Evolutionary conservation across 1,140 invertebrate genomes (phyloP), one percentile per base, ranked within the genome.

Genomic region (Druon quercuslanigerum): DNA sequence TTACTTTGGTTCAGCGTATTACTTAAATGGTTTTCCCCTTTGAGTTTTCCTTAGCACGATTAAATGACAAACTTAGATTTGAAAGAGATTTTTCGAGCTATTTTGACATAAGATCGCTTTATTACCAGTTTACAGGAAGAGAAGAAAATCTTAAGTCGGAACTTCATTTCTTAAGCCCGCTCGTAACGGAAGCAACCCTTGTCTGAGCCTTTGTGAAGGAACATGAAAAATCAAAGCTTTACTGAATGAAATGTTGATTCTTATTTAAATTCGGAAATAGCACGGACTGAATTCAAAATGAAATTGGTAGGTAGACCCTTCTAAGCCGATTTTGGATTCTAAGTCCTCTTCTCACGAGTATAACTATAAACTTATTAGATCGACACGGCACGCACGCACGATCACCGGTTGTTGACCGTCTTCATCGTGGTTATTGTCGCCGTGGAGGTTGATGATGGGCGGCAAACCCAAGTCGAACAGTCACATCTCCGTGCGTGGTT

Each of bases 401-500:
- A 74, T 66, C 74, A 25, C 25, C 80, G 83, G 80, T 85, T 84
- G 80, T 79, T 85, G 85, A 86, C 85, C 83, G 77, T 73, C 74
- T 75, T 79, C 71, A 57, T 71, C 74, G 76, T 71, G 51, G 75
- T 76, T 56, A 85, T 79, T 82, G 81, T 82, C 78, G 79, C 79
- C 74, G 75, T 50, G 46, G 51, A 46, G 76, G 75, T 54, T 80
- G 78, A 82, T 74, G 78, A 82, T 77, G 75, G 78, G 76, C 74
- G 74, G 51, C 74, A 74, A 60, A 74, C 72, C 20, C 66, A 72
- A 79, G 80, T 77, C 75, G 50, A 80, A 79, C 75, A 83, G 87
- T 89, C 88, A 89, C 88, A 89, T 89, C 88, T 89, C 85, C 77
- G 88, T 85, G 88, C 88, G 88, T 89, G 88, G 88, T 79, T 89